These are phyloP conservation scores for Dipus sagitta DNA, from an alignment of 2,797 vertebrate species.

Conservation along the genomic window DNA sequence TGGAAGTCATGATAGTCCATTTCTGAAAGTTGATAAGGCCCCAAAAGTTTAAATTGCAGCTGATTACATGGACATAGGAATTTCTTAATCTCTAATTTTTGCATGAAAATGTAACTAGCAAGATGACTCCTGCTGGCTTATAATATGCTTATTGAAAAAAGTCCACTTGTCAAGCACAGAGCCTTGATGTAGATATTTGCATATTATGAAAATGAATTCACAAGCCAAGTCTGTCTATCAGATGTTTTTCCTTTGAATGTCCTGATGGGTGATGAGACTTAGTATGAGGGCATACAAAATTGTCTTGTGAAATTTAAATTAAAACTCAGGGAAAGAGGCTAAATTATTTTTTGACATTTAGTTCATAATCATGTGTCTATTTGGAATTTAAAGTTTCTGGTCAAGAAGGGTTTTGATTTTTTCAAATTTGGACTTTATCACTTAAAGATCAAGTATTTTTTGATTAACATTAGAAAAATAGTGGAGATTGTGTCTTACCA, in stretches of 20 bases:
- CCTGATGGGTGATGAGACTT: constrained; percentile 84
- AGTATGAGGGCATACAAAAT: constrained; percentile 84
- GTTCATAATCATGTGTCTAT: constrained; percentile 74
- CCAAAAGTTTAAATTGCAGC: constrained; percentile 78
- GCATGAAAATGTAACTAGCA: constrained; percentile 86
- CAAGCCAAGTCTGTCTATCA: constrained; percentile 85
- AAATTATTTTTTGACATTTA: constrained; percentile 71
- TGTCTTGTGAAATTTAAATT: constrained; percentile 66
- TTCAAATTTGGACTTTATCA: constrained; percentile 54
- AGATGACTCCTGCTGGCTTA: constrained; percentile 87
- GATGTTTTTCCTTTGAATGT: constrained; percentile 85
- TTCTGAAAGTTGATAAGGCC: constrained; percentile 79
- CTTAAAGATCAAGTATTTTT: constrained; percentile 59
- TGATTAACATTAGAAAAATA: background rate
- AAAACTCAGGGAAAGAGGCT: constrained; percentile 51
- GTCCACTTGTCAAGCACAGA: constrained; percentile 83
- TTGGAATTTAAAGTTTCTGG: constrained; percentile 67
- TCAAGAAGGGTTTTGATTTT: constrained; percentile 68
- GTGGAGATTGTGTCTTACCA: background rate
- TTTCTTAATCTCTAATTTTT: constrained; percentile 83
- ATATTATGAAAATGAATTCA: constrained; percentile 89
- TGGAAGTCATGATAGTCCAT: constrained; percentile 68
- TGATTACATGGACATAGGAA: constrained; percentile 87
- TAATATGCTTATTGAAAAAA: constrained; percentile 86
- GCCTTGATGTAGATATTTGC: constrained; percentile 84